Base-by-base conservation (phyloP, 2,797 vertebrate genomes). In the Mormyrus hasselquistii region DNA sequence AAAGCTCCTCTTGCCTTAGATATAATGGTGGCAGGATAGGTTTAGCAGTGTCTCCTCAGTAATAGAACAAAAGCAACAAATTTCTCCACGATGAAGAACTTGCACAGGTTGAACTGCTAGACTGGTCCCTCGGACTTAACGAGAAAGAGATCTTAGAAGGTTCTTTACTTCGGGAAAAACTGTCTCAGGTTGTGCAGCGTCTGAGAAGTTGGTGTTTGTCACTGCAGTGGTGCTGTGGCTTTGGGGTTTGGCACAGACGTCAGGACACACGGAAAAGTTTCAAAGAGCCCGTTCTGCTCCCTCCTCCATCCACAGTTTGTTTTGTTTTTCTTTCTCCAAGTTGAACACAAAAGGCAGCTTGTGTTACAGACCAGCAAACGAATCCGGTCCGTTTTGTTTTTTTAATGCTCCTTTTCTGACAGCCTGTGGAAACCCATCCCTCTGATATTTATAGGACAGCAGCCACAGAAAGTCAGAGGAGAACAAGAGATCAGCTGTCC, bases 341-440 rank as follows among this genome's bases (percentile, higher is more conserved):
- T 29, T 4, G 47, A 52, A 86, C 10, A 87, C 55, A 87, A 87
- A 87, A 87, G 52, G 53, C 55, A 29, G 55, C 86, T 87, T 53
- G 57, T 87, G 55, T 87, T 87, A 62, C 86, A 69, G 59, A 87
- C 55, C 52, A 34, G 38, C 34, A 69, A 25, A 87, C n/a, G 7
- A 38, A 87, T 57, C 34, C 53, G 8, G 53, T 53, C 86, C 52
- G 8, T 16, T 87, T n/a, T 57, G 52, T 87, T 59, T 57, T 57
- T 82, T 47, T 82, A 82, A 47, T 82, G 41, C 76, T 82, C 38
- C 8, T 62, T 86, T 55, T 86, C n/a, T 87, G 52, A 44, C 86
- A 87, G 86, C 14, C 34, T 87, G 52, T 87, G 86, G 86, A 87
- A 87, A 87, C 38, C 53, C 47, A 25, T 52, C 84, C 84, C 34